Evolutionary conservation across 2,797 vertebrate genomes (phyloP), one percentile per base, ranked within the genome.

Genomic region (Cetoscarus ocellatus): DNA sequence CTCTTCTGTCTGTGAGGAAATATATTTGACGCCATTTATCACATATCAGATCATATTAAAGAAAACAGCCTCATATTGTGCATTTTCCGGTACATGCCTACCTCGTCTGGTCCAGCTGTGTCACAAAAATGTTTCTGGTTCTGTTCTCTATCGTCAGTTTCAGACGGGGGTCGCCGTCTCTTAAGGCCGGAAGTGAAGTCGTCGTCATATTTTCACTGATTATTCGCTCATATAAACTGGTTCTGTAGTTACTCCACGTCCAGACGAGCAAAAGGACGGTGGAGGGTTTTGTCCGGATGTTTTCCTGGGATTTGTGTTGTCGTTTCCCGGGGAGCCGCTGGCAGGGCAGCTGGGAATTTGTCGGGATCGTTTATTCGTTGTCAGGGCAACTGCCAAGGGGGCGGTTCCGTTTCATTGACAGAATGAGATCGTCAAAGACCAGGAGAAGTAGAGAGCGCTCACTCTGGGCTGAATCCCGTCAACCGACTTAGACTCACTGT

Each of bases 81-180:
- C 44, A 18, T 51, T 17, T 10, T 40, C 27, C 10, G 47, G 8
- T 36, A 18, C 38, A 42, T 63, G 13, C 87, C 47, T 90, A 95
- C 93, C 93, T 95, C 76, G 57, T 62, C 40, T 94, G 90, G 42
- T 86, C 91, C 39, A 91, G 8, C 61, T 95, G 94, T 39, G 93
- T 95, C 15, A 96, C 93, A 82, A 96, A 95, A 59, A 95, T 58
- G 52, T 93, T 94, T 72, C 57, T 93, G 55, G 82, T 86, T 70
- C 77, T 86, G 49, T 91, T 92, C 63, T 93, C 89, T 79, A 94
- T 66, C 59, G 78, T 75, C 19, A 95, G 86, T 43, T 85, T 80
- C 5, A 92, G 69, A 13, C 82, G 84, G 8, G 89, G 78, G 35
- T 91, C 86, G 10, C 86, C 75, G 17, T 73, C 53, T 1, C 73